phyloP scores from a whole-genome alignment of 2,113 vertebrate genomes.

The Corythoichthys haematopterus region DNA sequence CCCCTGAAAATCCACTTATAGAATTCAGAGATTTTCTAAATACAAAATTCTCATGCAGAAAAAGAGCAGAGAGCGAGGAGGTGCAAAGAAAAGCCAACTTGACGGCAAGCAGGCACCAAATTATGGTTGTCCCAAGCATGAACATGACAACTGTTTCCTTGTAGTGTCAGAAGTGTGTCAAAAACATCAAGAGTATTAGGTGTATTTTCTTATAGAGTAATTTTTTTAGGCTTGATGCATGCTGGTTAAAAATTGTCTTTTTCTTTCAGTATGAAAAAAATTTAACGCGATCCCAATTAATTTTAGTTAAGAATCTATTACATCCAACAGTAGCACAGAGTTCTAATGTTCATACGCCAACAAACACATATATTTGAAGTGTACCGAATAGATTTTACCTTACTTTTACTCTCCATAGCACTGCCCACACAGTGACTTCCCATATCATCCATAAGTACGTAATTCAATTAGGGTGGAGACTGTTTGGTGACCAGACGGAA shows the following conservation, averaged over 20 bases:
- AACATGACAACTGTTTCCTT: background rate
- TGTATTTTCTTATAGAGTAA: background rate
- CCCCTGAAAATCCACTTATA: too few relatives aligned
- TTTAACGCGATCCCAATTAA: background rate
- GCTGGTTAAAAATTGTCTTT: too few relatives aligned
- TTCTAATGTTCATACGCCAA: background rate
- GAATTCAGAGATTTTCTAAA: too few relatives aligned
- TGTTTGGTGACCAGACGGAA: slow-evolving; percentile 53
- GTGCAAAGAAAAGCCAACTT: background rate
- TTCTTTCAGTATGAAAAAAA: too few relatives aligned
- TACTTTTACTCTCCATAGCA: background rate
- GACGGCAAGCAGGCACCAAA: background rate
- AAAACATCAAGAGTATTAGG: background rate
- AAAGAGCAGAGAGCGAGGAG: background rate
- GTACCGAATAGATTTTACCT: slow-evolving; percentile 14
- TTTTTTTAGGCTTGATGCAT: background rate
- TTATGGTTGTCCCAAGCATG: background rate
- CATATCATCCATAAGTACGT: slow-evolving; percentile 27
- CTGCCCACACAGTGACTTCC: slow-evolving; percentile 27
- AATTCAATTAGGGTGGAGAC: slow-evolving; percentile 47
- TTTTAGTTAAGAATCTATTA: background rate
- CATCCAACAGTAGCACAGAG: background rate
- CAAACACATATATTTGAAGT: background rate
- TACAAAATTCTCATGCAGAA: background rate
- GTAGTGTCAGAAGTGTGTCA: background rate